A percentile compares a stretch with the other conserved stretches of the same genome.
phyloP scores from a whole-genome alignment of 2,888 invertebrate genomes.

The Celastrina argiolus region DNA sequence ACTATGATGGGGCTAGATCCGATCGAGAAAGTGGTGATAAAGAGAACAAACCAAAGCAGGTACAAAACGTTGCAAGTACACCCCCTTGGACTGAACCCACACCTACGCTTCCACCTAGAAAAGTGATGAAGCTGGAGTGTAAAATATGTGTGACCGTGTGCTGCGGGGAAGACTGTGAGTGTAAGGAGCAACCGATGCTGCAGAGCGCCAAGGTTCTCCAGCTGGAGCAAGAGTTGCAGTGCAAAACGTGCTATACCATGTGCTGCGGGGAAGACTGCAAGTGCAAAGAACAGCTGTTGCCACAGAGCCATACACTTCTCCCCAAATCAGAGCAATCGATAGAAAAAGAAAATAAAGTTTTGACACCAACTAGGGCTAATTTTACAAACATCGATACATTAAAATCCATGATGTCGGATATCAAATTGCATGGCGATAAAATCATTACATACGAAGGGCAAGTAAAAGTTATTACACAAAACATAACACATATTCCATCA shows the following conservation, averaged over 20 bases:
- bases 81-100: constrained; percentile 34
- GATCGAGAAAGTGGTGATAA: no score
- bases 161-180: constrained; percentile 49
- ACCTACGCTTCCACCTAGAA: background rate
- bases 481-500: constrained; percentile 14
- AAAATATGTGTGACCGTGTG: constrained; percentile 64
- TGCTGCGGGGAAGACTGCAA: constrained; percentile 58
- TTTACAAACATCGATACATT: no score
- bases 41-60: no score
- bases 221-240: constrained; percentile 27
- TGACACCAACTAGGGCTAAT: no score
- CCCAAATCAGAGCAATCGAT: constrained; percentile 16
- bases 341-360: constrained; percentile 12
- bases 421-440: no score
- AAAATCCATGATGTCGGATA: no score
- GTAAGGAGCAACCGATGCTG: constrained; percentile 35
- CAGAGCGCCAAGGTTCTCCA: constrained; percentile 1
- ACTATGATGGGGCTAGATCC: no score
- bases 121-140: constrained; percentile 28
- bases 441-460: no score
- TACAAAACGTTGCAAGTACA: no score
- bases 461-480: background rate
- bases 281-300: constrained; percentile 37
- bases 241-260: constrained; percentile 60
- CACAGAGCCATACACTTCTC: constrained; percentile 14